Conservation (phyloP, 2,888 invertebrate species). For the Emmelina monodactyla region DNA sequence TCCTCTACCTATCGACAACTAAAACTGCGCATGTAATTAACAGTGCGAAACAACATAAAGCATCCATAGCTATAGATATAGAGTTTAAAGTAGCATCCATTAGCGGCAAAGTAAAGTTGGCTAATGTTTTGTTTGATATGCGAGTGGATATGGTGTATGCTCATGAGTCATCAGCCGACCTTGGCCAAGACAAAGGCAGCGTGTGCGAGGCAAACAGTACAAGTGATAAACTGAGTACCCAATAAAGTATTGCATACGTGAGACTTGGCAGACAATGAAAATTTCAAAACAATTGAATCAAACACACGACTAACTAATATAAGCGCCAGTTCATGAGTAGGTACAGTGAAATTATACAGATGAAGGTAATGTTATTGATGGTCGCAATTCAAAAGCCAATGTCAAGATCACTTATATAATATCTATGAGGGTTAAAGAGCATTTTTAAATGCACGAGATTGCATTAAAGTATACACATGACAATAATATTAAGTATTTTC, state of each 20-base stretch:
- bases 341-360: neutral
- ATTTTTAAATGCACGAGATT: too few relatives aligned
- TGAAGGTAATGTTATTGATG: too few relatives aligned
- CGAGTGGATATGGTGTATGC: slow-evolving; percentile 10
- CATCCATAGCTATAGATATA: too few relatives aligned
- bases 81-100: neutral
- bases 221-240: neutral
- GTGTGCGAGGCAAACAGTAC: neutral
- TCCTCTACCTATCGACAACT: neutral
- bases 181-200: slow-evolving; percentile 56
- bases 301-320: neutral
- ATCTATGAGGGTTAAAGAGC: too few relatives aligned
- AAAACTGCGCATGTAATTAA: neutral
- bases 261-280: neutral
- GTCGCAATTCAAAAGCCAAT: neutral
- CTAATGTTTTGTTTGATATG: neutral
- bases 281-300: neutral
- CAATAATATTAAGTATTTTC: too few relatives aligned
- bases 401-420: neutral
- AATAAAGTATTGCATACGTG: neutral
- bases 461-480: too few relatives aligned
- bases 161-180: slow-evolving; percentile 33
- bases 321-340: neutral
- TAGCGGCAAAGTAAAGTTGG: neutral
- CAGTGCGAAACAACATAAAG: neutral